Conservation (phyloP, 2,113 vertebrate genomes). For the Excalfactoria chinensis region DNA sequence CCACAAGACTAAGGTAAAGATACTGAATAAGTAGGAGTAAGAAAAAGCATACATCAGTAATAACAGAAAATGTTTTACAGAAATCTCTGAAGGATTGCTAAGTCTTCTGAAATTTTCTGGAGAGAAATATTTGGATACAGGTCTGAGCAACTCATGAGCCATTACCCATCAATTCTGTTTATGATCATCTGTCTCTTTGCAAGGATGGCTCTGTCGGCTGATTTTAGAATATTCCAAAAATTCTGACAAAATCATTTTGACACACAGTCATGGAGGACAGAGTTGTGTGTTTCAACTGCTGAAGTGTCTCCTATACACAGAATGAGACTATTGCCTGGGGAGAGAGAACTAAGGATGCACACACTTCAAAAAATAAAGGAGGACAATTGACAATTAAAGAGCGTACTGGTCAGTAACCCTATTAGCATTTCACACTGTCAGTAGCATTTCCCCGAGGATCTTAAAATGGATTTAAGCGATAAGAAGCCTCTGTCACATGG, state of each 20-base stretch:
- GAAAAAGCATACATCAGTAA: not conserved
- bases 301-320: not conserved
- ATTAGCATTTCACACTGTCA: not conserved
- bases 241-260: not conserved
- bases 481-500: not conserved
- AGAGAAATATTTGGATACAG: conserved; percentile 23
- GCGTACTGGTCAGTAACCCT: not conserved
- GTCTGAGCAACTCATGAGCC: not conserved
- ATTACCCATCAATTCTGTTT: conserved; percentile 18
- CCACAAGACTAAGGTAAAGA: not conserved
- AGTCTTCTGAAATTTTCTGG: conserved; percentile 32
- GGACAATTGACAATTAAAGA: not conserved
- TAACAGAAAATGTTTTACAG: not conserved
- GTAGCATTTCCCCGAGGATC: not conserved
- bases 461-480: not conserved
- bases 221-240: conserved; percentile 44
- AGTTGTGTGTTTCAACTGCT: not conserved
- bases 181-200: conserved; percentile 4
- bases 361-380: not conserved
- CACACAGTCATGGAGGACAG: not conserved
- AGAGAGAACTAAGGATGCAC: not conserved
- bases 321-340: not conserved
- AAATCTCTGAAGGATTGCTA: not conserved
- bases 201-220: conserved; percentile 38
- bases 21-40: not conserved